Base-by-base conservation (phyloP, 2,797 vertebrate genomes). In the Tapera naevia region DNA sequence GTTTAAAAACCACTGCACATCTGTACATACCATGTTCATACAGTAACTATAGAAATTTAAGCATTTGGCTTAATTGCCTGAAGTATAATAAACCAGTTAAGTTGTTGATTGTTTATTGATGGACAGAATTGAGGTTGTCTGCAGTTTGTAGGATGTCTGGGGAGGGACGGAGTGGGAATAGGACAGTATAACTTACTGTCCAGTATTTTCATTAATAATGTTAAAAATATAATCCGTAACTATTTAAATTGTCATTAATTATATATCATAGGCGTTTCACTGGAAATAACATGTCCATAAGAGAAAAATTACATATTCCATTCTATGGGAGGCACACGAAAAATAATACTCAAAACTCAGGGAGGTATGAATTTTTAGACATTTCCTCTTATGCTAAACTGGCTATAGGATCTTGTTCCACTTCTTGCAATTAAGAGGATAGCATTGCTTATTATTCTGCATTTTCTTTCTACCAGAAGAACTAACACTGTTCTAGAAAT, bases 341-440 rank as follows among this genome's bases (percentile, higher is more conserved):
- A 97, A 97, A 97, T 97, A 97, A 97, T 97, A 97, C 97, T 97
- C 97, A 97, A 97, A 97, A 97, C 97, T 96, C 97, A 97, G 97
- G 97, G 97, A 97, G 97, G 97, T 97, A 97, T 97, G 97, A 97
- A 97, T 97, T 97, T 97, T 97, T 97, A 97, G 97, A 97, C 96
- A 97, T 97, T 97, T 97, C 97, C 97, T 97, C 97, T 97, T 97
- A 97, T 88, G 97, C 96, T 97, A 97, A 97, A 97, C 96, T 97
- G 96, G 96, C 96, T 97, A 92, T 97, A 97, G 96, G 97, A 96
- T 97, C 96, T 97, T 97, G 95, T 96, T 96, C 96, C 95, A 97
- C 96, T 97, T 97, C 96, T 97, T 97, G 96, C 97, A 95, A 94
- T 97, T 97, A 96, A 97, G 97, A 97, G 97, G 97, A 97, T 97